Conservation (phyloP, 2,888 invertebrate species). For the Orchesella flavescens region DNA sequence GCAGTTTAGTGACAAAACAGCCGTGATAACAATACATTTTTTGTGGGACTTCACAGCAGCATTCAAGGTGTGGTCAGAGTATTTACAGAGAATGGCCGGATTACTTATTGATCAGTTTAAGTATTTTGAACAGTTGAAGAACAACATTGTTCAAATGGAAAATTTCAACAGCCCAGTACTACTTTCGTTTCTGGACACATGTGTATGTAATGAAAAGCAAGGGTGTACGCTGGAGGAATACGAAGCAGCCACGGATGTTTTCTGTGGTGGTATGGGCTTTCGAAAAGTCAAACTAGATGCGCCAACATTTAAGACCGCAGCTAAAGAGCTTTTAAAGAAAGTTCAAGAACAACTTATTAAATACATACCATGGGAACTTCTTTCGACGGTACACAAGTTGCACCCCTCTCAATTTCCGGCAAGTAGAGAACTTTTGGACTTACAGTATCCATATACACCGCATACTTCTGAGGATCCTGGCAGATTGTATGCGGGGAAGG, state of each 20-base stretch:
- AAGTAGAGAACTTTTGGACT: background rate
- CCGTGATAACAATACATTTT: background rate
- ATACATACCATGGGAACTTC: background rate
- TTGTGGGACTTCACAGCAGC: slow-evolving; percentile 9
- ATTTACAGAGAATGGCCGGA: background rate
- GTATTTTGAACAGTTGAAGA: background rate
- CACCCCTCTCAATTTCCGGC: background rate
- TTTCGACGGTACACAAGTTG: background rate
- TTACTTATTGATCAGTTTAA: background rate
- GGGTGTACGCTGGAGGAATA: slow-evolving; percentile 13
- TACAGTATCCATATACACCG: too few relatives aligned
- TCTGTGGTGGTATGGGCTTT: background rate
- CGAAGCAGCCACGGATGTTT: background rate
- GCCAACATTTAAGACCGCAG: too few relatives aligned
- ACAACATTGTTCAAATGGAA: background rate
- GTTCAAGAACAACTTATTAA: background rate
- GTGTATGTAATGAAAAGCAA: background rate
- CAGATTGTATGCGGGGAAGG: background rate
- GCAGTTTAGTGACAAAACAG: background rate
- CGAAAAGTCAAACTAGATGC: background rate
- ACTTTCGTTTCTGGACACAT: background rate
- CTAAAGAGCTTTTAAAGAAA: slow-evolving; percentile 1
- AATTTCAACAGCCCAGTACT: background rate
- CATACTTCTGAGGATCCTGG: too few relatives aligned
- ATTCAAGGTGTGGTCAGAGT: slow-evolving; percentile 13